Evolutionary conservation across 2,113 vertebrate species (phyloP), one percentile per base, ranked within the genome.

Genomic region (Phyllopteryx taeniolatus): DNA sequence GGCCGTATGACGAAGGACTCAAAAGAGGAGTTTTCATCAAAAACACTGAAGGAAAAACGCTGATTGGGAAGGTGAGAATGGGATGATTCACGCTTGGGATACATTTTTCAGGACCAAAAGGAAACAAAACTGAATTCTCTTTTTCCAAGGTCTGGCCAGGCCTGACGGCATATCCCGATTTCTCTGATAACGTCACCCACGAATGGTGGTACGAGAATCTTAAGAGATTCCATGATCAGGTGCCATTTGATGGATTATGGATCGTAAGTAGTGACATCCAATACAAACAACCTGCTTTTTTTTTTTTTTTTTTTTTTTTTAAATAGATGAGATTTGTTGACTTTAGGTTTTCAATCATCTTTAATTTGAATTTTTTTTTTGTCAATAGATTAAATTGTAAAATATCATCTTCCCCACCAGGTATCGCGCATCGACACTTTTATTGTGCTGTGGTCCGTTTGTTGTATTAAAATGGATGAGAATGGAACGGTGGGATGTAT

Each of bases 191-290:
- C 0, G 91, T 87, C 47, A 92, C 95, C 0, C 91, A 95, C 0
- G 91, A 93, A 35, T 96, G 95, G 95, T 96, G 95, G 95, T 92
- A 92, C 57, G 93, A 95, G 39, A 96, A 95, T 82, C 89, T 96
- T 15, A 84, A 90, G 83, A 86, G 31, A 20, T 94, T 95, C 76
- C 85, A 96, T 2, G 68, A 91, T 22, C 89, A 79, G 0, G 90
- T 96, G 20, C 90, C 92, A 0, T 96, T 96, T 10, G 95, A 96
- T 0, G 95, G 95, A 13, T 69, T 94, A 17, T 95, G 94, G 94
- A 95, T 91, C 61, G 89, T 92, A 74, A 87, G 89, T 87, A 54
- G 11, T 39, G 35, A 39, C 35, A 39, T 39, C 35, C 35, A 39
- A 39, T 5, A 5, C 35, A 6, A 39, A 6, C 6, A 39, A 39